Conservation (phyloP, 2,797 vertebrate genomes). For the Ispidina picta region DNA sequence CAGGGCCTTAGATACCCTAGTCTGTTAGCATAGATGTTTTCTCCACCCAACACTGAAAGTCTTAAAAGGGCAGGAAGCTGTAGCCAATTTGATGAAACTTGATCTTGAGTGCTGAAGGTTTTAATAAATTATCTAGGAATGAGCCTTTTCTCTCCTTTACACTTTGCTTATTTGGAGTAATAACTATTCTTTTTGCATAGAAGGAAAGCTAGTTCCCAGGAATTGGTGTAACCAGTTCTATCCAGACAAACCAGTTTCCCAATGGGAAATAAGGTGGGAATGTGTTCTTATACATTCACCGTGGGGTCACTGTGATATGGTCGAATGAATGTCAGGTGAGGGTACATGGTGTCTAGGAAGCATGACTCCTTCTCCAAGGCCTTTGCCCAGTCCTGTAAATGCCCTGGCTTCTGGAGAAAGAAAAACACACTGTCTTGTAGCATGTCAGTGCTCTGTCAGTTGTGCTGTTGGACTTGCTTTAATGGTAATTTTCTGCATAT, state of each 20-base stretch:
- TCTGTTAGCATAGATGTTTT: conserved; percentile 48
- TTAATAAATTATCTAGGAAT: conserved; percentile 56
- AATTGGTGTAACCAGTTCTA: conserved; percentile 33
- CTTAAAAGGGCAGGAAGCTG: conserved; percentile 54
- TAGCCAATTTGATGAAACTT: conserved; percentile 45
- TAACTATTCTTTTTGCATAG: conserved; percentile 46
- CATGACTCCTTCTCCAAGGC: rapidly evolving
- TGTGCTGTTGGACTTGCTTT: neutral
- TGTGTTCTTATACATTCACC: neutral
- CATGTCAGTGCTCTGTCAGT: neutral
- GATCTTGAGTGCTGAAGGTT: conserved; percentile 44
- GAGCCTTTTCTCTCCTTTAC: conserved; percentile 56
- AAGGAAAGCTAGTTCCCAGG: conserved; percentile 51
- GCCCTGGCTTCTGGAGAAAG: neutral
- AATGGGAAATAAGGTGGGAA: neutral
- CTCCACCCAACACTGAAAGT: conserved; percentile 1
- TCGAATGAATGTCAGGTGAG: rapidly evolving
- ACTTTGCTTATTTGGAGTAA: conserved; percentile 26
- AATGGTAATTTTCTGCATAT: conserved; percentile 25
- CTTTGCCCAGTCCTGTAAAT: neutral
- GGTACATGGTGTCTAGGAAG: neutral
- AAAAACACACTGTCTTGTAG: neutral
- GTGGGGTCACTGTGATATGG: neutral
- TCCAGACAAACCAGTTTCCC: conserved; percentile 17
- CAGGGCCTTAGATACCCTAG: conserved; percentile 48